These are phyloP conservation scores for Nasonia oneida DNA, from an alignment of 2,888 invertebrate species.

Conservation along the genomic window DNA sequence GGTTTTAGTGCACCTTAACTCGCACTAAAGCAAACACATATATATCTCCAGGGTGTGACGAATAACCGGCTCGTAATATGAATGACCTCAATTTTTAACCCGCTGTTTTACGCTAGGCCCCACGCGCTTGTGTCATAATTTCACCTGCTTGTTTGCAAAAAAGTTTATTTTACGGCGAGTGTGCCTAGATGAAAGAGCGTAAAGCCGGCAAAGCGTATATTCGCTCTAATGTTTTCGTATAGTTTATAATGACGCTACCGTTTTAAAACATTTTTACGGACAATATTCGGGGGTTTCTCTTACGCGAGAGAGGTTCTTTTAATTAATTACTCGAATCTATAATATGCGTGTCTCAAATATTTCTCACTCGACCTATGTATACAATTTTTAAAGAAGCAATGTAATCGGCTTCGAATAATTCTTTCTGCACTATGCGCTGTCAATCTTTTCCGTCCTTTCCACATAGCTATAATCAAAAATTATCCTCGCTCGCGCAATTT, in stretches of 20 bases:
- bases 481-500: not conserved
- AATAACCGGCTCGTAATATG: not conserved
- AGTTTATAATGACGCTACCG: not conserved
- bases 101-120: not conserved
- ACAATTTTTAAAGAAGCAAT: no score
- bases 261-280: not conserved
- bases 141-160: not conserved
- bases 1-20: conserved; percentile 13
- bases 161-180: not conserved
- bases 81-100: conserved; percentile 35
- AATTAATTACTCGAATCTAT: not conserved
- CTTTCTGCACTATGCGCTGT: no score
- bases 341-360: not conserved
- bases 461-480: not conserved
- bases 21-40: conserved; percentile 20
- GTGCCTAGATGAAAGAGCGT: not conserved
- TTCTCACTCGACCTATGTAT: no score
- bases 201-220: no score
- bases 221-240: no score
- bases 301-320: not conserved
- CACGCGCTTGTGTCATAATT: not conserved
- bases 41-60: conserved; percentile 17
- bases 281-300: no score
- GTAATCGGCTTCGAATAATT: not conserved
- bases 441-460: no score